These are phyloP conservation scores for Cacoxenus indagator DNA, from an alignment of 2,888 invertebrate species.

Conservation along the genomic window DNA sequence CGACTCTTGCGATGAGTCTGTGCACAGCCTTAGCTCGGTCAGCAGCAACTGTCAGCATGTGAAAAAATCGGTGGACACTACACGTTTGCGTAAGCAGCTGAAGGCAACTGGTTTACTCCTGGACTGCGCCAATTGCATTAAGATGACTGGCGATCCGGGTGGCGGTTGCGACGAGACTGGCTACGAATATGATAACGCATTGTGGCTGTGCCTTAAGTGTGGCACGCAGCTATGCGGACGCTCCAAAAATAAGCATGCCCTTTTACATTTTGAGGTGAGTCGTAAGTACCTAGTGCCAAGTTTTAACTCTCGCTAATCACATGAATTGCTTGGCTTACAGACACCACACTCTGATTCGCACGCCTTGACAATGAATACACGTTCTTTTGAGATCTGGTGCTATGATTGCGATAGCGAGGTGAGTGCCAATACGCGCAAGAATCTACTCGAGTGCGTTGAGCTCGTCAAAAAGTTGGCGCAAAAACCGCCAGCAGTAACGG, in stretches of 20 bases:
- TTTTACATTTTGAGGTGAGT: slow-evolving; percentile 77
- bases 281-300: too few relatives aligned
- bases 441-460: slow-evolving; percentile 82
- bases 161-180: slow-evolving; percentile 51
- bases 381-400: slow-evolving; percentile 82
- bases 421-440: slow-evolving; percentile 74
- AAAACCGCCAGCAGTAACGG: slow-evolving; percentile 46
- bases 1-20: slow-evolving; percentile 80
- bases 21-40: slow-evolving; percentile 53
- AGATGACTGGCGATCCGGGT: slow-evolving; percentile 65
- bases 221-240: slow-evolving; percentile 84
- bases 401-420: slow-evolving; percentile 83
- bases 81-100: slow-evolving; percentile 74
- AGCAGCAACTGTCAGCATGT: slow-evolving; percentile 78
- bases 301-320: neutral
- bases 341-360: slow-evolving; percentile 84
- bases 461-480: slow-evolving; percentile 76
- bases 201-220: slow-evolving; percentile 88
- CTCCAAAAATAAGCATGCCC: slow-evolving; percentile 78
- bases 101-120: slow-evolving; percentile 73
- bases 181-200: slow-evolving; percentile 72
- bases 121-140: slow-evolving; percentile 75
- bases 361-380: slow-evolving; percentile 80
- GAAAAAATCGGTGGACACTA: slow-evolving; percentile 77
- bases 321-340: slow-evolving; percentile 37